Evolutionary conservation across 2,113 vertebrate genomes (phyloP).

Genomic region (Plestiodon gilberti): DNA sequence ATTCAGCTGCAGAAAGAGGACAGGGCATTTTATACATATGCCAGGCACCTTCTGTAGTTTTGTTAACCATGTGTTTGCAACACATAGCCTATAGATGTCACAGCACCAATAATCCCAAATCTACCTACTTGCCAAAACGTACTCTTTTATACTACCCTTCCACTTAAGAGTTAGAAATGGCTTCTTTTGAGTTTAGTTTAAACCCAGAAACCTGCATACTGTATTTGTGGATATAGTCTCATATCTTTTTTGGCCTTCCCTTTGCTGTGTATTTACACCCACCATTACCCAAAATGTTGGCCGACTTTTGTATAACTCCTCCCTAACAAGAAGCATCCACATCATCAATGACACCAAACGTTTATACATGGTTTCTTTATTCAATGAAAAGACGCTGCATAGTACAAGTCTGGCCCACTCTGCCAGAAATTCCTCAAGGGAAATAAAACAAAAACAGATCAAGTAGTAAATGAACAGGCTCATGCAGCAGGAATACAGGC

Average conservation of each 20-base stretch:
- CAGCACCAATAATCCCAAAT: not conserved
- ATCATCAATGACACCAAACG: not conserved
- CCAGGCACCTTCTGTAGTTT: not conserved
- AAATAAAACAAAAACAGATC: slow-evolving; percentile 2
- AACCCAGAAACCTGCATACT: not conserved
- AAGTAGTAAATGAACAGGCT: not conserved
- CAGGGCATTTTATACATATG: too few relatives aligned
- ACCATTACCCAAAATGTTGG: not conserved
- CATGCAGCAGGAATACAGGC: not conserved
- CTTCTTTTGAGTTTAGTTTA: not conserved
- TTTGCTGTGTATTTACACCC: not conserved
- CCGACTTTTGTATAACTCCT: not conserved
- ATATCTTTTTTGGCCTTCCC: not conserved
- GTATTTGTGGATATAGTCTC: not conserved
- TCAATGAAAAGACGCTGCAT: slow-evolving; percentile 56
- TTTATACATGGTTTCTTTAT: slow-evolving; percentile 23
- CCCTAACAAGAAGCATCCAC: not conserved
- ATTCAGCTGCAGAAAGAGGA: too few relatives aligned
- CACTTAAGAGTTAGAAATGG: not conserved
- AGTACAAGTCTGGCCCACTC: slow-evolving; percentile 22
- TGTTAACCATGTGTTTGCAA: not conserved
- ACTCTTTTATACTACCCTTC: not conserved
- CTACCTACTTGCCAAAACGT: not conserved
- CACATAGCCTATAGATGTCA: not conserved
- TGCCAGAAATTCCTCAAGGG: not conserved